Percentiles rank a stretch among this genome's conserved stretches.
phyloP scores from a whole-genome alignment of 2,888 invertebrate genomes.

The Eilema griseolum region DNA sequence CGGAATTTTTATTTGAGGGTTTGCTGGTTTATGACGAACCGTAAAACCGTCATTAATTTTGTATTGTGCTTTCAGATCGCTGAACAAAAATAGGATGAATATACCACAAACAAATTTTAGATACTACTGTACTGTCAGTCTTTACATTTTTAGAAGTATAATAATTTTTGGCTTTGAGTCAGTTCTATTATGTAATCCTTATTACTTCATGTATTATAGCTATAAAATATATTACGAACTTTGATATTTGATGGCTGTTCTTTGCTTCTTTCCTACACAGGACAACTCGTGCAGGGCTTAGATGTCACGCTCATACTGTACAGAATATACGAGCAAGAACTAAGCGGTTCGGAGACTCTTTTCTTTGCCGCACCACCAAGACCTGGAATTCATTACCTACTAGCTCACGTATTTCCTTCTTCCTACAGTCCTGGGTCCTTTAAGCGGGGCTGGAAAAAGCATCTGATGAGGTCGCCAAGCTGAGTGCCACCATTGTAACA shows the following conservation, averaged over 20 bases:
- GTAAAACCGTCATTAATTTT: constrained; percentile 73
- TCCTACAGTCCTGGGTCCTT: too few relatives aligned
- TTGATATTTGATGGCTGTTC: constrained; percentile 23
- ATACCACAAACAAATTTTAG: constrained; percentile 46
- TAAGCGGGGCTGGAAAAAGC: too few relatives aligned
- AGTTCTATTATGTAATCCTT: constrained; percentile 17
- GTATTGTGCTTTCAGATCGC: constrained; percentile 62
- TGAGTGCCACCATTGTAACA: too few relatives aligned
- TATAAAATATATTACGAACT: constrained; percentile 33
- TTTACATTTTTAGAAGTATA: constrained; percentile 27
- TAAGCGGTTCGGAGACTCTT: too few relatives aligned
- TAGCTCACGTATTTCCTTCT: too few relatives aligned
- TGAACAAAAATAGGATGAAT: constrained; percentile 58
- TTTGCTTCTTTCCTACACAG: too few relatives aligned
- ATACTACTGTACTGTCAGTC: constrained; percentile 29
- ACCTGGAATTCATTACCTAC: too few relatives aligned
- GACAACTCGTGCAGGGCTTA: too few relatives aligned
- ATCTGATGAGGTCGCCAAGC: too few relatives aligned
- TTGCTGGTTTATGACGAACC: constrained; percentile 65
- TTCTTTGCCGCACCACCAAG: too few relatives aligned
- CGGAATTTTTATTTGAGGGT: constrained; percentile 64
- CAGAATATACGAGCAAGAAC: too few relatives aligned
- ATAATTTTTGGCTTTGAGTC: constrained; percentile 31
- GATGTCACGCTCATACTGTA: too few relatives aligned
- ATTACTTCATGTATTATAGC: constrained; percentile 34